Evolutionary conservation across 1,140 invertebrate species (phyloP), one percentile per base, ranked within the genome.

Genomic region (Globodera ellingtonae): DNA sequence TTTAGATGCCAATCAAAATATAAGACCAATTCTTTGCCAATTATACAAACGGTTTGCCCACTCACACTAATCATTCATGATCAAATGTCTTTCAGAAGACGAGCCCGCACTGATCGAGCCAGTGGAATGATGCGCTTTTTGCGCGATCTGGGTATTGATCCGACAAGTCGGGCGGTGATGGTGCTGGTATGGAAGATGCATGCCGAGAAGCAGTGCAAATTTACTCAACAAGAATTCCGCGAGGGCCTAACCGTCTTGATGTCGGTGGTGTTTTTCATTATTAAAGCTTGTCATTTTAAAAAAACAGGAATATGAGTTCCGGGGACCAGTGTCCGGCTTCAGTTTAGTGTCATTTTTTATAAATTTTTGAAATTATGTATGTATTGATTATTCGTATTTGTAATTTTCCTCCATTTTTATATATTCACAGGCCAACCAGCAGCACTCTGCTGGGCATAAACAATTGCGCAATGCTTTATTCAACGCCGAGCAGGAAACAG

Each of bases 181-280:
- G 95, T 98, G 56, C 93, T 98, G 83, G 96, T 96, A 6, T 98
- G 97, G 97, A 98, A 97, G 91, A 97, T 97, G 88, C 93, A 94
- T 91, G 96, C 97, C 24, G 95, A 95, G 82, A 94, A 94, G 21
- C 97, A 98, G 89, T 98, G 97, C 90, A 96, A 98, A 92, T 98
- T 98, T 89, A 93, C 95, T 6, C 93, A 93, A 89, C 95, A 98
- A 80, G 97, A 99, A 91, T 98, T 98, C 90, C 92, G 94, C 59
- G 94, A 92, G 89, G 97, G 97, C 72, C 94, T 98, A 92, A 92
- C 92, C 85, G 95, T 97, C 85, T 91, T 98, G 85, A 94, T 94
- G 93, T 94, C 91, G 91, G 86, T 75, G 47, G 79, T 48, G 59
- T 50, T 72, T 71, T 24, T 24, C 0, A 24, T 24, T 24, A 24